A percentile compares a stretch with the other conserved stretches of the same genome.
Evolutionary conservation across 2,113 vertebrate genomes (phyloP).

Genomic region (Archilochus colubris): DNA sequence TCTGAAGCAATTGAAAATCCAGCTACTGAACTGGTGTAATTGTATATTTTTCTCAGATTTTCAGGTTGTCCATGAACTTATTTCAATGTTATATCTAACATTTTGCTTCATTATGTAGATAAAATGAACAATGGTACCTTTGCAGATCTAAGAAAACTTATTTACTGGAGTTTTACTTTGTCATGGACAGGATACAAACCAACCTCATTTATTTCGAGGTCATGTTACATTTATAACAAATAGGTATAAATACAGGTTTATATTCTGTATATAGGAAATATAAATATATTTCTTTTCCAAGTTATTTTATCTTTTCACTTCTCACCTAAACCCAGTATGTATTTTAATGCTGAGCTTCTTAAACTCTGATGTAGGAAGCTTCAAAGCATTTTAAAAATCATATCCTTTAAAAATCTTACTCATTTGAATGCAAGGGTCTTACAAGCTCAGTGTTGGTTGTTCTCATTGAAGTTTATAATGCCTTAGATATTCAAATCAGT

Average conservation of each 20-base stretch:
- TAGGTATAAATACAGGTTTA: slow-evolving; percentile 38
- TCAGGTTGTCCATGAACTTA: background rate
- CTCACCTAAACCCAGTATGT: slow-evolving; percentile 65
- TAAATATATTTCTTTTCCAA: slow-evolving; percentile 41
- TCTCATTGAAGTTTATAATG: slow-evolving; percentile 77
- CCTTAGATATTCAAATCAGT: slow-evolving; percentile 81
- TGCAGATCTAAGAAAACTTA: background rate
- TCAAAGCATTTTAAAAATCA: slow-evolving; percentile 72
- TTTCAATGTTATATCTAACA: background rate
- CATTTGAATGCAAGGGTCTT: slow-evolving; percentile 75
- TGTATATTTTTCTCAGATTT: background rate
- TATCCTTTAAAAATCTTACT: slow-evolving; percentile 71
- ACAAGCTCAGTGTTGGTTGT: slow-evolving; percentile 73
- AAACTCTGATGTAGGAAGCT: slow-evolving; percentile 63
- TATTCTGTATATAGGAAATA: too few species aligned
- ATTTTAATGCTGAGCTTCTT: slow-evolving; percentile 71
- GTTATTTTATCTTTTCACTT: slow-evolving; percentile 55
- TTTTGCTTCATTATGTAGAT: background rate
- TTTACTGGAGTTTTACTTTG: background rate
- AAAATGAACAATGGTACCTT: background rate
- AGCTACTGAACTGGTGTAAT: fast-evolving
- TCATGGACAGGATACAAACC: background rate
- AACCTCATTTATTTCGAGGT: slow-evolving; percentile 49
- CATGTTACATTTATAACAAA: slow-evolving; percentile 50
- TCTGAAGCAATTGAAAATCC: background rate